Base-by-base conservation (phyloP, 1,140 invertebrate genomes). In the Drosophila mauritiana region DNA sequence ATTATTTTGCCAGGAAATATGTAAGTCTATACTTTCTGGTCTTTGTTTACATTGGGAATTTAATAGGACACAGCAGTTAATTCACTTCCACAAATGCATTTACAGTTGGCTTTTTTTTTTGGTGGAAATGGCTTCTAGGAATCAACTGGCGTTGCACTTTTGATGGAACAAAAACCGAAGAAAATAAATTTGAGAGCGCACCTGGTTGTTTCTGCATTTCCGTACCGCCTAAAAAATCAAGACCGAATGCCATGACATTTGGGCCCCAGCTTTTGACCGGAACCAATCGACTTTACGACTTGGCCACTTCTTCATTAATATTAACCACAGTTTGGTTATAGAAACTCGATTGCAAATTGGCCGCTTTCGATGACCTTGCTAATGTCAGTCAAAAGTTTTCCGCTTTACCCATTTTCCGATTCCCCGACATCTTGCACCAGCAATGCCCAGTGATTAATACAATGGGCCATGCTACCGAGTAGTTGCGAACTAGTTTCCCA, bases 331-430 rank as follows among this genome's bases (percentile, higher is more conserved):
- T 54, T 39, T 43, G 36, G 51, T 49, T 56, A 70, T 69, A 69
- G 27, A 70, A 57, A 49, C 27, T 48, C 68, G 65, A 57, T 72
- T 70, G 67, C 67, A 49, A 70, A 70, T 70, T 70, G 51, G n/a
- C 67, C 34, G 4, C n/a, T 12, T 8, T 20, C 5, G 20, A 56
- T 49, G 67, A 54, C 67, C 67, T 70, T 70, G 63, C 42, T 39
- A 70, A 56, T 57, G 68, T 48, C 67, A 55, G 45, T 34, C 36
- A 22, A 27, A 34, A 43, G 53, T 58, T 51, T 45, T 22, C n/a
- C 43, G 31, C 22, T 37, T 54, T 43, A 37, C 34, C 15, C 15
- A 27, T 13, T 64, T 54, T 37, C 40, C 20, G 3, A n/a, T 31
- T 42, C 37, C 25, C 34, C 49, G 7, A 40, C 45, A 13, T 12